These are phyloP conservation scores for Artemisiospiza belli DNA, from an alignment of 2,113 vertebrate species.

Conservation along the genomic window DNA sequence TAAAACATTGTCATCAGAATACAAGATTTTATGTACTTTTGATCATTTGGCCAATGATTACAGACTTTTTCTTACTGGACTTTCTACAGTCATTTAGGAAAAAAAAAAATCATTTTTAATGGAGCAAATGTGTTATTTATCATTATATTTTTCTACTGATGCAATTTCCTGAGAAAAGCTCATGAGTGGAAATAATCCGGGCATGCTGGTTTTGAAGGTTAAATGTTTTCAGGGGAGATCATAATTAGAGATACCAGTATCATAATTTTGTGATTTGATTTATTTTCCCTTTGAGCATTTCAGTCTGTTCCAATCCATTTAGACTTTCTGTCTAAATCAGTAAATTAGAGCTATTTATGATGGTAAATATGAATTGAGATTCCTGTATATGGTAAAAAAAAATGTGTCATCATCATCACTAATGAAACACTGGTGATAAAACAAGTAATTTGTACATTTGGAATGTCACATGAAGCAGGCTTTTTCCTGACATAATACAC, in stretches of 20 bases:
- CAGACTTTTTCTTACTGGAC: background rate
- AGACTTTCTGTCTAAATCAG: background rate
- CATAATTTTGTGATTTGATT: slow-evolving; percentile 12
- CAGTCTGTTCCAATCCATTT: background rate
- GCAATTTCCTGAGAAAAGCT: background rate
- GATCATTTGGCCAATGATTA: background rate
- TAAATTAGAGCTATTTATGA: background rate
- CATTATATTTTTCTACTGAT: background rate
- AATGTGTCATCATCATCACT: background rate
- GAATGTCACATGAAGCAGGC: background rate
- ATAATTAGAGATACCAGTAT: slow-evolving; percentile 15
- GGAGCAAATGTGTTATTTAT: background rate
- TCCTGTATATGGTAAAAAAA: background rate
- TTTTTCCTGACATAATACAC: background rate
- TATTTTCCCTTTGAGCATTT: slow-evolving; percentile 24
- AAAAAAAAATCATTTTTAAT: background rate
- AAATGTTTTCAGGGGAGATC: background rate
- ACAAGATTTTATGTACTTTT: background rate
- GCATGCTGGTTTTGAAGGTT: background rate
- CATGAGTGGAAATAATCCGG: background rate
- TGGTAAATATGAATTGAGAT: background rate
- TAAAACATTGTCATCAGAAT: background rate
- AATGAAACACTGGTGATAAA: background rate
- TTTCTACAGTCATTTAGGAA: background rate
- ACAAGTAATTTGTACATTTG: background rate